These are phyloP conservation scores for Andrena fulva DNA, from an alignment of 2,888 invertebrate genomes.

Conservation along the genomic window DNA sequence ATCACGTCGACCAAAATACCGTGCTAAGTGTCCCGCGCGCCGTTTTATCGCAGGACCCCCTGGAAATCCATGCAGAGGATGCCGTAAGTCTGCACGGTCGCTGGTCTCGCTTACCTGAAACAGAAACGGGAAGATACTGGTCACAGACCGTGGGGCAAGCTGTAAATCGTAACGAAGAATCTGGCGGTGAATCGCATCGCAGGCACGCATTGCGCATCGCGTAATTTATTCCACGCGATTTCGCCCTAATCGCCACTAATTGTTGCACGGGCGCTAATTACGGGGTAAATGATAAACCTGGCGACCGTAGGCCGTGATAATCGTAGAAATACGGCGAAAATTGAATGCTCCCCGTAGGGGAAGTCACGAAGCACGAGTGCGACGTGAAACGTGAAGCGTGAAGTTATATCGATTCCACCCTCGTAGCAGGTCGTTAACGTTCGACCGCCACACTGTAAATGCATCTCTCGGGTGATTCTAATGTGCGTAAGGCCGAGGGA, in stretches of 20 bases:
- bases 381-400: conserved; percentile 12
- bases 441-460: neutral
- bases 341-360: conserved; percentile 34
- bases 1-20: conserved; percentile 30
- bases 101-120: conserved; percentile 45
- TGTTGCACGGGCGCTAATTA: conserved; percentile 73
- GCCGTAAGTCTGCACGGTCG: too few relatives aligned
- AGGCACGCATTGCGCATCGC: conserved; percentile 12
- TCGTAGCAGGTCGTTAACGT: neutral
- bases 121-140: conserved; percentile 9
- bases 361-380: conserved; percentile 12
- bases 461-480: neutral
- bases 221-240: conserved; percentile 58
- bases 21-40: neutral
- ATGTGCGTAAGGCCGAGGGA: neutral
- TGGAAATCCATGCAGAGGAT: neutral
- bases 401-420: conserved; percentile 5
- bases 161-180: conserved; percentile 28
- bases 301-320: conserved; percentile 63
- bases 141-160: neutral
- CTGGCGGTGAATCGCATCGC: conserved; percentile 33
- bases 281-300: conserved; percentile 73
- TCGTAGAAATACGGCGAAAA: conserved; percentile 60
- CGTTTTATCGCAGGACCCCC: neutral
- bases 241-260: conserved; percentile 67